These are phyloP conservation scores for Meteorus sp. DNA, from an alignment of 1,140 invertebrate genomes.

Conservation along the genomic window DNA sequence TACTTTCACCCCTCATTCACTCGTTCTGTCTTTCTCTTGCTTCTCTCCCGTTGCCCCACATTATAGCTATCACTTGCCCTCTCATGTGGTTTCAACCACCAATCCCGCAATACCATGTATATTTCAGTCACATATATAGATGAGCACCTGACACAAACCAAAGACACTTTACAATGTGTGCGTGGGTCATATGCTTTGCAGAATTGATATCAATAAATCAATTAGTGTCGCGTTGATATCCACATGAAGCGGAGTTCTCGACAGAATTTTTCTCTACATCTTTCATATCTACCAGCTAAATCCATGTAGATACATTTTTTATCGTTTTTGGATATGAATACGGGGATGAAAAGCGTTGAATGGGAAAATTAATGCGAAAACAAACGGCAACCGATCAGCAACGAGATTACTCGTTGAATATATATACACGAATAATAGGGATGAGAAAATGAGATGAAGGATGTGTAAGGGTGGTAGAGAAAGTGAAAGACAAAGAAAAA, in stretches of 20 bases:
- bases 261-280: neutral
- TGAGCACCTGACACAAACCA: neutral
- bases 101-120: no score
- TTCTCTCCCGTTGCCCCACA: no score
- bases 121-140: neutral
- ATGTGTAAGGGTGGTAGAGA: neutral
- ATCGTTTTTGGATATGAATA: neutral
- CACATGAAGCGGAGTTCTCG: no score
- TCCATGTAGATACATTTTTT: neutral
- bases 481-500: neutral
- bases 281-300: neutral
- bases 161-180: neutral
- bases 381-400: slow-evolving; percentile 33
- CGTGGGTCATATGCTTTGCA: neutral
- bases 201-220: slow-evolving; percentile 15
- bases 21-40: neutral
- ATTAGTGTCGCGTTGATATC: slow-evolving; percentile 1
- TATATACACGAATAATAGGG: neutral
- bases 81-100: neutral
- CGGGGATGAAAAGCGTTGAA: neutral
- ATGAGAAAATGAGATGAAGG: slow-evolving; percentile 16
- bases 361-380: slow-evolving; percentile 31
- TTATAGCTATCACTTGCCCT: neutral
- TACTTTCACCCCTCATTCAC: slow-evolving; percentile 18
- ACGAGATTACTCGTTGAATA: slow-evolving; percentile 30